phyloP scores from a whole-genome alignment of 2,113 vertebrate species.

The Piprites chloris region DNA sequence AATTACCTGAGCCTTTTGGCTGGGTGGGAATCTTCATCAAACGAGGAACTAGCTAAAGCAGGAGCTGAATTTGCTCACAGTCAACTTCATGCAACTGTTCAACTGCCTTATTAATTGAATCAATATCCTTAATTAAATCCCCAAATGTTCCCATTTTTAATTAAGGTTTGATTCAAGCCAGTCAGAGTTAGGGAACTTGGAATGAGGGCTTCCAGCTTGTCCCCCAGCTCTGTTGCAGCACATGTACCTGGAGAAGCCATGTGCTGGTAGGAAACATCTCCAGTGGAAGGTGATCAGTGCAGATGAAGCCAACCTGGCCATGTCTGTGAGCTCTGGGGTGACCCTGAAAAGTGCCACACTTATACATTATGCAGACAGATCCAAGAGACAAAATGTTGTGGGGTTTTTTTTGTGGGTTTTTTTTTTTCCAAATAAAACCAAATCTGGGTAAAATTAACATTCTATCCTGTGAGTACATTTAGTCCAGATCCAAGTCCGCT shows the following conservation, averaged over 20 bases:
- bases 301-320: neutral
- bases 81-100: neutral
- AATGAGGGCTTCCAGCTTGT: neutral
- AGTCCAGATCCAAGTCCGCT: slow-evolving; percentile 40
- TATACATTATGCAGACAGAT: neutral
- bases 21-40: neutral
- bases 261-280: neutral
- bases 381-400: neutral
- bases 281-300: neutral
- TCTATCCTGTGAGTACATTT: neutral
- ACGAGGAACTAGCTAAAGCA: neutral
- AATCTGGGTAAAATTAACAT: slow-evolving; percentile 56
- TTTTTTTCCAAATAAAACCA: neutral
- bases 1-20: neutral
- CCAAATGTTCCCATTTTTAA: neutral
- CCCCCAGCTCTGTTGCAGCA: accelerated
- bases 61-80: neutral
- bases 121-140: neutral
- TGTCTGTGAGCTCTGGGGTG: neutral
- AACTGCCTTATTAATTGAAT: neutral
- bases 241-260: neutral
- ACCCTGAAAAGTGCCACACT: neutral
- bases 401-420: neutral
- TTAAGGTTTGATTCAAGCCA: neutral
- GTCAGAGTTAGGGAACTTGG: neutral